phyloP scores from a whole-genome alignment of 2,797 vertebrate species.

The Rhinichthys osculus region DNA sequence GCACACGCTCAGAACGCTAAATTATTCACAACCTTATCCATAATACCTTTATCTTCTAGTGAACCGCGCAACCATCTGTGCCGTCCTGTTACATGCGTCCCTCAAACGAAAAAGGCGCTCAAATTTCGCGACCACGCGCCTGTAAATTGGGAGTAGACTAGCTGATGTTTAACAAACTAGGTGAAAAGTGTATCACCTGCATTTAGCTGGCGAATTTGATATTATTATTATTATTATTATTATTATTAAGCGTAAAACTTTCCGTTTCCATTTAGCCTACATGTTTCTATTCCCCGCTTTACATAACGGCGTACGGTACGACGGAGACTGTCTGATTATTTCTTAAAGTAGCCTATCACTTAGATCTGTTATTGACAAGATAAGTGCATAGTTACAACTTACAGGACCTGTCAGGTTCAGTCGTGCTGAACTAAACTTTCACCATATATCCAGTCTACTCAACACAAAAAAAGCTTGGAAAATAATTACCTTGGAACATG shows the following conservation, averaged over 20 bases:
- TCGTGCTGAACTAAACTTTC: background rate
- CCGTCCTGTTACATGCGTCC: constrained; percentile 49
- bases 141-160: background rate
- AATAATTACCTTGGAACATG: too few species aligned
- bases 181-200: background rate
- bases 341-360: background rate
- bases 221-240: too few species aligned
- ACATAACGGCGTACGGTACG: too few species aligned
- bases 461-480: background rate
- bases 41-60: constrained; percentile 66
- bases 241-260: background rate
- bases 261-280: background rate
- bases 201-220: background rate
- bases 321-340: background rate
- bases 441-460: background rate
- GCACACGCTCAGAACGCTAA: constrained; percentile 67
- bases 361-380: background rate
- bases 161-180: background rate
- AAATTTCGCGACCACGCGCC: constrained; percentile 46
- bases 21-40: constrained; percentile 77
- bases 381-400: background rate
- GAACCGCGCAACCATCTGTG: constrained; percentile 67
- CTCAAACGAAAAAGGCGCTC: constrained; percentile 51
- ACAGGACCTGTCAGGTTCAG: constrained; percentile 1
- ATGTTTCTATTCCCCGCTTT: background rate